phyloP scores from a whole-genome alignment of 2,888 invertebrate species.

The Brachylomia viminalis region DNA sequence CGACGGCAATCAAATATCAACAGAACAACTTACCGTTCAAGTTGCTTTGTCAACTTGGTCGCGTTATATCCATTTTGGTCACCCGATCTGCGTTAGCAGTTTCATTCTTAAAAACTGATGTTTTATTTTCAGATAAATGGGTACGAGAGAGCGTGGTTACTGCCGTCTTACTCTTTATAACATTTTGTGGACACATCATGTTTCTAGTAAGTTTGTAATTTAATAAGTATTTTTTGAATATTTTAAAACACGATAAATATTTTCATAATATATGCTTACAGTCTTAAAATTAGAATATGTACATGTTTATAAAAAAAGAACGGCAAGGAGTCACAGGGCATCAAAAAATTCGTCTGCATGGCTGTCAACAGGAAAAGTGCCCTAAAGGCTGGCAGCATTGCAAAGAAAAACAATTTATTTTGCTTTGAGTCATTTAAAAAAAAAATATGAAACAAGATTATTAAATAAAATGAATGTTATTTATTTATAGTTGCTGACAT shows the following conservation, averaged over 20 bases:
- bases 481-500: constrained; percentile 91
- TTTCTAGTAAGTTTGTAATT: constrained; percentile 91
- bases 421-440: background rate
- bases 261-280: no score
- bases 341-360: background rate
- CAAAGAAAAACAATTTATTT: background rate
- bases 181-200: constrained; percentile 92
- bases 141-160: constrained; percentile 94
- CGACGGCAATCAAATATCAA: no score
- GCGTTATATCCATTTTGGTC: background rate
- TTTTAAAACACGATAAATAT: background rate
- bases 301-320: background rate
- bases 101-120: background rate
- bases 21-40: no score
- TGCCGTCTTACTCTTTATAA: constrained; percentile 92
- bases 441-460: no score
- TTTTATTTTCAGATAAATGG: constrained; percentile 88
- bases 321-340: background rate
- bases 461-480: background rate
- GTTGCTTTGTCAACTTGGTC: no score
- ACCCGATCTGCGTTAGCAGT: background rate
- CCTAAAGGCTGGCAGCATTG: background rate
- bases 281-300: no score
- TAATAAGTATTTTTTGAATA: background rate
- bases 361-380: no score